These are phyloP conservation scores for Xyliphius kryptos DNA, from an alignment of 2,113 vertebrate genomes.

Conservation along the genomic window DNA sequence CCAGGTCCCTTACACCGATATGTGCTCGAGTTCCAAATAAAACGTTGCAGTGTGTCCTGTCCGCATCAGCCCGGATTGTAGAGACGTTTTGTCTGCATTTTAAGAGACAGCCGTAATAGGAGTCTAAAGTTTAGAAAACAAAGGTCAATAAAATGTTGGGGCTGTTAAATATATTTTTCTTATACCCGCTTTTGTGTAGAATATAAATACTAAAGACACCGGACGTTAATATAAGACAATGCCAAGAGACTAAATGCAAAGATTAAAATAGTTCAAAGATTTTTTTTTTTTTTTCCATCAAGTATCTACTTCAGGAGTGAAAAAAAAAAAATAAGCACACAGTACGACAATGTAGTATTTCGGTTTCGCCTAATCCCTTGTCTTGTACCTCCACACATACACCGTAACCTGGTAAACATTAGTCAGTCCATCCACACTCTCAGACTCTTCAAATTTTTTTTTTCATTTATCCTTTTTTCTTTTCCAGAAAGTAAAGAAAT, in stretches of 20 bases:
- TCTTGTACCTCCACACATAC: slow-evolving; percentile 48
- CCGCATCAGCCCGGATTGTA: too few relatives aligned
- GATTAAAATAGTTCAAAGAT: slow-evolving; percentile 82
- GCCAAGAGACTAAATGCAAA: slow-evolving; percentile 75
- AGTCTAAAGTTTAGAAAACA: slow-evolving; percentile 87
- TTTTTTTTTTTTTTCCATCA: slow-evolving; percentile 72
- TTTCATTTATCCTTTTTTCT: too few relatives aligned
- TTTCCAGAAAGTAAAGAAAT: too few relatives aligned
- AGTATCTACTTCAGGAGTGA: slow-evolving; percentile 76
- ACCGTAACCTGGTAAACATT: slow-evolving; percentile 55
- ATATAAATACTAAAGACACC: slow-evolving; percentile 96
- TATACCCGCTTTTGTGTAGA: slow-evolving; percentile 95
- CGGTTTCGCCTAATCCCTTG: slow-evolving; percentile 40
- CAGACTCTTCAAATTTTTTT: too few relatives aligned
- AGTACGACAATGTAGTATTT: slow-evolving; percentile 63
- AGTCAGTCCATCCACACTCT: slow-evolving; percentile 57
- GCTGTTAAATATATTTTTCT: slow-evolving; percentile 83
- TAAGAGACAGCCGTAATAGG: slow-evolving; percentile 81
- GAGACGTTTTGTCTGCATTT: too few relatives aligned
- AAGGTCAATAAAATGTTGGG: slow-evolving; percentile 79
- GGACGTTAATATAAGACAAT: slow-evolving; percentile 84
- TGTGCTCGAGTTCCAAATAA: too few relatives aligned
- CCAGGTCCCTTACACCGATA: too few relatives aligned
- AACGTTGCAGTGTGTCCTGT: slow-evolving; percentile 63
- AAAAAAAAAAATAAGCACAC: slow-evolving; percentile 66